A percentile compares a stretch with the other conserved stretches of the same genome.
phyloP scores from a whole-genome alignment of 2,113 vertebrate species.

The Perca schrenkii region DNA sequence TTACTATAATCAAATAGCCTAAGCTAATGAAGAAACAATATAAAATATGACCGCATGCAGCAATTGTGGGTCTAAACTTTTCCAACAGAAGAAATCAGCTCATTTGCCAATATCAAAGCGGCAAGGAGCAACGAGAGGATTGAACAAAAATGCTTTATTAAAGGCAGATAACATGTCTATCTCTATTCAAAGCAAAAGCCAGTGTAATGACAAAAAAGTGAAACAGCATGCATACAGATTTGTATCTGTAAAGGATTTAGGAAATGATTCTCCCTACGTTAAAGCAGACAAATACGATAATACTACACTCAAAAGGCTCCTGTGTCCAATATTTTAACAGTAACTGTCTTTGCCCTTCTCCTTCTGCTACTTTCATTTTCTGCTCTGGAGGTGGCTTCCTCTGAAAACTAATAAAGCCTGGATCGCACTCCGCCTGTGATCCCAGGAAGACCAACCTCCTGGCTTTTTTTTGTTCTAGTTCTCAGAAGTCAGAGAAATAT shows the following conservation, averaged over 20 bases:
- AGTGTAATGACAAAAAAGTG: not conserved
- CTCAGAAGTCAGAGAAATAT: slow-evolving; percentile 35
- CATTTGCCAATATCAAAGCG: too few relatives aligned
- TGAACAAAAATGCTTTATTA: not conserved
- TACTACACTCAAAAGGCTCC: not conserved
- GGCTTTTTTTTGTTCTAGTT: slow-evolving; percentile 29
- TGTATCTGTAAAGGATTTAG: not conserved
- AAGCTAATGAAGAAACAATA: too few relatives aligned
- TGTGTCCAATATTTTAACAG: slow-evolving; percentile 10
- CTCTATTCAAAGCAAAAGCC: not conserved
- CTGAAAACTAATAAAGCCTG: slow-evolving; percentile 72
- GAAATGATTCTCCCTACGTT: not conserved
- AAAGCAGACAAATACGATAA: not conserved
- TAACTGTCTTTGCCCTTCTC: not conserved
- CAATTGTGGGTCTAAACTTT: too few relatives aligned
- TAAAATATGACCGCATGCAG: too few relatives aligned
- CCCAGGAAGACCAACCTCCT: slow-evolving; percentile 32
- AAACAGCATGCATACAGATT: not conserved
- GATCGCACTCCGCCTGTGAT: slow-evolving; percentile 49
- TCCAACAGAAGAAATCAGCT: too few relatives aligned
- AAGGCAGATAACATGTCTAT: not conserved
- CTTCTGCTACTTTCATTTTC: slow-evolving; percentile 49
- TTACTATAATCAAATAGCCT: too few relatives aligned
- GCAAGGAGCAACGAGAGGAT: too few relatives aligned
- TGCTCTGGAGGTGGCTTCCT: slow-evolving; percentile 49